Percentiles rank a stretch among this genome's conserved stretches.
These are phyloP conservation scores for Zele albiditarsus DNA, from an alignment of 2,888 invertebrate genomes.

Conservation along the genomic window DNA sequence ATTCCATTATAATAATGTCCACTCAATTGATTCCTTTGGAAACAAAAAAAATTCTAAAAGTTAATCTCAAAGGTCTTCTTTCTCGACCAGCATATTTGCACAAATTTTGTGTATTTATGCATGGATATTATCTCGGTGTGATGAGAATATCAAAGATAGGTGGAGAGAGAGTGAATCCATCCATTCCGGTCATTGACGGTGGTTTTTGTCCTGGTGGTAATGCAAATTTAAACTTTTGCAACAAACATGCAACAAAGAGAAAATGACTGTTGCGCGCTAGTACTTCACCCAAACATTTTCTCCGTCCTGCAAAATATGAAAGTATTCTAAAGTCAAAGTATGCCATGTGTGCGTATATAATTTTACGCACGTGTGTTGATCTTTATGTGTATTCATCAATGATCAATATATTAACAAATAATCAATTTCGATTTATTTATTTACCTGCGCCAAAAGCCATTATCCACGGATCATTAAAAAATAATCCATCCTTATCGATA, in stretches of 20 bases:
- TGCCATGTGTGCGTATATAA: neutral
- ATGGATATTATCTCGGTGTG: constrained; percentile 36
- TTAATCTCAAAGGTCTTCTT: too few relatives aligned
- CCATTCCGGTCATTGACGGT: constrained; percentile 79
- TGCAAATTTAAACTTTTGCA: constrained; percentile 82
- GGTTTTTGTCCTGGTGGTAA: constrained; percentile 77
- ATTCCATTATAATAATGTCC: too few relatives aligned
- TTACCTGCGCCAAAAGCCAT: constrained; percentile 60
- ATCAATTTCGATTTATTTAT: constrained; percentile 1
- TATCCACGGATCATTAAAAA: constrained; percentile 59
- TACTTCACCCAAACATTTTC: constrained; percentile 86
- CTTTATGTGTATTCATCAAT: neutral
- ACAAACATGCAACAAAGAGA: constrained; percentile 80
- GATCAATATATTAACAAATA: neutral
- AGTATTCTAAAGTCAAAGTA: neutral
- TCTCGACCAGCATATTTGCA: too few relatives aligned
- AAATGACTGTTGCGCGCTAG: constrained; percentile 85
- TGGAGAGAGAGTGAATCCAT: constrained; percentile 81
- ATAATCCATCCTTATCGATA: constrained; percentile 76
- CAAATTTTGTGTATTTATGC: neutral
- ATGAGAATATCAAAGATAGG: constrained; percentile 51
- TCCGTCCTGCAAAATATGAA: constrained; percentile 73
- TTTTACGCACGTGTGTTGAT: neutral
- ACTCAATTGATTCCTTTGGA: too few relatives aligned
- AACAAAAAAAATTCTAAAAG: too few relatives aligned